Evolutionary conservation across 2,888 invertebrate genomes (phyloP), one percentile per base, ranked within the genome.

Genomic region (Stictocephala bisonia): DNA sequence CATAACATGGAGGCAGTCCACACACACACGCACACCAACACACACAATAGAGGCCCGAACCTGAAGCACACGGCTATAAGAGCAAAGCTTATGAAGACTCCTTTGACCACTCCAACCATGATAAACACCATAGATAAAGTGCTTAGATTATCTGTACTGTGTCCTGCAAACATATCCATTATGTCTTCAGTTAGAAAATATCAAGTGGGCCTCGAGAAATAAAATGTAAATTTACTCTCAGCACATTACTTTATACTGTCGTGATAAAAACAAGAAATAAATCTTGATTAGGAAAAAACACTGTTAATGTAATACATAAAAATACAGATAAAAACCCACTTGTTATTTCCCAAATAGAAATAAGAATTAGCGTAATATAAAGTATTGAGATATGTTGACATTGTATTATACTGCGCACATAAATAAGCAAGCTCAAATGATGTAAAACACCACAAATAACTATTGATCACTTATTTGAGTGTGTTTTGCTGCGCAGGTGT

Each of bases 61-160:
- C 95, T 95, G 94, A 94, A 95, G 90, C 95, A 95, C 90, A 93
- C 92, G 86, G 95, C 95, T 90, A 93, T 90, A 88, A 93, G 90
- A 87, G 95, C 94, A 91, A 95, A 95, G 91, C 93, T 93, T 90
- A 95, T 91, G 94, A 95, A 95, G 91, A 95, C 95, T 86, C 91
- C 91, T 86, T 92, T 94, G 87, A 95, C 94, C 87, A 94, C 93
- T 86, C 91, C 91, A 86, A 95, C 93, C 89, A 95, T 91, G 88
- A 95, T 92, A 89, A 95, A 89, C 88, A 95, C 95, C 94, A 95
- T 92, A 85, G 89, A 88, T 86, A 93, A 89, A 84, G 94, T 94
- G 90, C 93, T 94, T 89, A 95, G 90, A 88, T 92, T 92, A 88
- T 91, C 90, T 50, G 73, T 73, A 72, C 75, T 76, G 72, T 69